A percentile compares a stretch with the other conserved stretches of the same genome.
Evolutionary conservation across 2,797 vertebrate genomes (phyloP).

Genomic region (Tenualosa thibaudeaui): DNA sequence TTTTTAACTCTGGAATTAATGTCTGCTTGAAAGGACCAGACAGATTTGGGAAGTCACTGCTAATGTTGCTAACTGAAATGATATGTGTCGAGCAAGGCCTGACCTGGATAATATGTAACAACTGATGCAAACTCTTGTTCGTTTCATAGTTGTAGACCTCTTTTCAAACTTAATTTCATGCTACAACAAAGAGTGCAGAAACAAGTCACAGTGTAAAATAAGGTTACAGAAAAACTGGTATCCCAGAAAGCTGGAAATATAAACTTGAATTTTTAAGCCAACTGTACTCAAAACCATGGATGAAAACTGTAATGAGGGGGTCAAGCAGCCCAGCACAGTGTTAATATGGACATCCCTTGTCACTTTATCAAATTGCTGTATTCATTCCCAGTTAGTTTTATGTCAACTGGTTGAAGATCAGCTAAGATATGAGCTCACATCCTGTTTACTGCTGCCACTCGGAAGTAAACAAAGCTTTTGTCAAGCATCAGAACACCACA

Average conservation of each 20-base stretch:
- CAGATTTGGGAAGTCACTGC: neutral
- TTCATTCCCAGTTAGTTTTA: too few species aligned
- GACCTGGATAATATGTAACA: constrained; percentile 19
- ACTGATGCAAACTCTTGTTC: neutral
- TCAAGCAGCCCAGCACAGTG: too few species aligned
- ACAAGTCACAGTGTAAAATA: neutral
- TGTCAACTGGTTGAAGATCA: too few species aligned
- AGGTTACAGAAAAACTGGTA: neutral
- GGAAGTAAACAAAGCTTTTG: too few species aligned
- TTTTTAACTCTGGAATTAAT: constrained; percentile 57
- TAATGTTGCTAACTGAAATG: neutral
- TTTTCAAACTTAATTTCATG: neutral
- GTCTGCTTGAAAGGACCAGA: constrained; percentile 35
- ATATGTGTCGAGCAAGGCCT: neutral
- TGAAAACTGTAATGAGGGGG: too few species aligned
- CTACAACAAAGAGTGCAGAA: neutral
- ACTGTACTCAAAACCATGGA: neutral
- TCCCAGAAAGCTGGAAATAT: neutral
- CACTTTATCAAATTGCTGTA: too few species aligned
- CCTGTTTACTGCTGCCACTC: too few species aligned
- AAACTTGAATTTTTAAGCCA: neutral
- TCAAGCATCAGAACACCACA: too few species aligned
- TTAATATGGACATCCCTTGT: too few species aligned
- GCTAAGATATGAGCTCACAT: neutral
- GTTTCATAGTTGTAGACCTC: neutral